Base-by-base conservation (phyloP, 1,140 invertebrate species). In the Chironomus tepperi region DNA sequence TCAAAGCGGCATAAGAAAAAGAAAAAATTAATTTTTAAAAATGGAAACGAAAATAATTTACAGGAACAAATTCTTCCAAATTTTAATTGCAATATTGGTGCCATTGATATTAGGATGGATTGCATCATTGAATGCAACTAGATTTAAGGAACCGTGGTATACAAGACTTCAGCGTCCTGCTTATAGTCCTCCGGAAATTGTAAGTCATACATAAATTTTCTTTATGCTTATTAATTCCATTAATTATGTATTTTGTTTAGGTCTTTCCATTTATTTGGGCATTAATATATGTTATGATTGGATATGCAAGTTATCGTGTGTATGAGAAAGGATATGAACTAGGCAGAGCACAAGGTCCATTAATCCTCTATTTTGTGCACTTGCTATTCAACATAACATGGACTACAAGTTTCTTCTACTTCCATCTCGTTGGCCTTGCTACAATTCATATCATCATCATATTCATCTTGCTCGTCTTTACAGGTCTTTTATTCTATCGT, bases 401-500 rank as follows among this genome's bases (percentile, higher is more conserved):
- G 47, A 15, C 47, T 5, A n/a, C 47, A 12, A 57, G 9, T 12
- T 57, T 57, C 47, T 57, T 57, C 12, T 57, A n/a, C 12, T 57
- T 57, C n/a, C 47, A 57, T 57, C 3, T 57, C 9, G 15, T 15
- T 15, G 47, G 47, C 5, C n/a, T 57, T 5, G 47, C 47, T 10
- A 57, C n/a, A 5, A n/a, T 57, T 5, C 47, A 57, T 15, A 57
- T 57, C 5, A 57, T 57, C 12, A 57, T 57, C 12, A 12, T 57
- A 15, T 57, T 57, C n/a, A 12, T 57, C n/a, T 57, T 57, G 5
- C 12, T 57, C 12, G 47, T 57, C 47, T 12, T 15, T n/a, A 57
- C 47, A 15, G 87, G 86, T 1, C 78, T 86, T 7, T 78, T 84
- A 0, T 94, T 93, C 81, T 85, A 86, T 74, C 78, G 83, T 57